Conservation (phyloP, 2,113 vertebrate genomes). For the Dicentrarchus labrax region DNA sequence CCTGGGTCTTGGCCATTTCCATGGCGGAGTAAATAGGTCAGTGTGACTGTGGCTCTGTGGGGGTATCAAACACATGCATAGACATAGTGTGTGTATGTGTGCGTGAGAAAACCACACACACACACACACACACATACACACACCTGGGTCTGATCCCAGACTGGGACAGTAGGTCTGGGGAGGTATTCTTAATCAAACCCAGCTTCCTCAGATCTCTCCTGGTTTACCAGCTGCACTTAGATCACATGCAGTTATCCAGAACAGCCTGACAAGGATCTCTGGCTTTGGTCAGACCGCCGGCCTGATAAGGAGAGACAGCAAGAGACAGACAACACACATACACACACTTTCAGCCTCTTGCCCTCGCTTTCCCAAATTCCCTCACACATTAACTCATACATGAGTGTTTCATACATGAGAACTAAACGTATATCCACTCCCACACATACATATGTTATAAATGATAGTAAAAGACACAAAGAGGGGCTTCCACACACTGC, state of each 20-base stretch:
- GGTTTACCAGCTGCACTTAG: conserved; percentile 63
- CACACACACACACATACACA: conserved; percentile 8
- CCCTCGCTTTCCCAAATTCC: conserved; percentile 24
- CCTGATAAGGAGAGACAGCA: conserved; percentile 73
- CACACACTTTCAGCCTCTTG: conserved; percentile 22
- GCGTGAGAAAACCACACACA: background rate
- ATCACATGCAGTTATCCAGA: conserved; percentile 70
- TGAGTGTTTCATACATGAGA: conserved; percentile 12
- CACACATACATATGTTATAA: conserved; percentile 33
- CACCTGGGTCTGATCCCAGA: conserved; percentile 77
- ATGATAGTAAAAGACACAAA: conserved; percentile 28
- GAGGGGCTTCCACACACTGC: conserved; percentile 3
- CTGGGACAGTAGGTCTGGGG: conserved; percentile 66
- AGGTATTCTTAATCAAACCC: conserved; percentile 78
- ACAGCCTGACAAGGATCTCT: conserved; percentile 66
- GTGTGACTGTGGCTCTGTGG: conserved; percentile 60
- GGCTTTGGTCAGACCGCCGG: conserved; percentile 70
- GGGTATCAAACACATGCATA: conserved; percentile 52
- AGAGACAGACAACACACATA: conserved; percentile 54
- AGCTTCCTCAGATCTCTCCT: conserved; percentile 66
- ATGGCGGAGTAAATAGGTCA: conserved; percentile 73
- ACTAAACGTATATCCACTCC: conserved; percentile 17
- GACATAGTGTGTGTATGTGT: conserved; percentile 15
- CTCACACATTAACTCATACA: conserved; percentile 10
- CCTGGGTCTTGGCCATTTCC: conserved; percentile 56